Conservation (phyloP, 2,888 invertebrate species). For the Invenusta paracnida region DNA sequence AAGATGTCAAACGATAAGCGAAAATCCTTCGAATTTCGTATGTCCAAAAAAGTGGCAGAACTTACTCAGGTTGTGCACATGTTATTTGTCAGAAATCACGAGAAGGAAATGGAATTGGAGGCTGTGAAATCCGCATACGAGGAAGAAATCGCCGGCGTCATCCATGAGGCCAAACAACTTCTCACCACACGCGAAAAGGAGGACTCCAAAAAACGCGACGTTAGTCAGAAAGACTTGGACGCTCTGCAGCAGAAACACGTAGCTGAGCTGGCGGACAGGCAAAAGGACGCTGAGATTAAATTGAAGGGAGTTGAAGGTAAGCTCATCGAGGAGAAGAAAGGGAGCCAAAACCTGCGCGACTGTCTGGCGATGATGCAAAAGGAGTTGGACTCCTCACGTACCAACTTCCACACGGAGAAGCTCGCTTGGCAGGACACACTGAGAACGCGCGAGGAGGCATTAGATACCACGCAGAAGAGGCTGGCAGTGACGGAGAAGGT, state of each 20-base stretch:
- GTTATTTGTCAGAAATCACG: constrained; percentile 58
- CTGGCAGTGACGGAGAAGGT: constrained; percentile 49
- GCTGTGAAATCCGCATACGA: constrained; percentile 52
- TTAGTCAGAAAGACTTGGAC: constrained; percentile 55
- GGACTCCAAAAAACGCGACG: constrained; percentile 52
- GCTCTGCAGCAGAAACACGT: constrained; percentile 48
- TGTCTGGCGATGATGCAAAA: constrained; percentile 53
- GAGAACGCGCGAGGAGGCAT: constrained; percentile 49
- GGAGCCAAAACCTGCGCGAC: constrained; percentile 52
- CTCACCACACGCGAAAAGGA: constrained; percentile 47
- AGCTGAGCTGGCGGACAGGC: constrained; percentile 47
- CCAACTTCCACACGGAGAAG: not conserved
- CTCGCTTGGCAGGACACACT: constrained; percentile 39
- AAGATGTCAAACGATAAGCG: not conserved
- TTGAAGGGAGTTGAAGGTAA: constrained; percentile 50
- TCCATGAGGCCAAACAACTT: constrained; percentile 51
- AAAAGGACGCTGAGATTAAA: not conserved
- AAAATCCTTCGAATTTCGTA: constrained; percentile 56
- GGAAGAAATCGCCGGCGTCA: constrained; percentile 51
- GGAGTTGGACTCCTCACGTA: constrained; percentile 50
- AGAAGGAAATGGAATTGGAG: constrained; percentile 57
- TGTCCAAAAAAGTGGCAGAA: constrained; percentile 59
- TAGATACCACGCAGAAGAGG: constrained; percentile 49
- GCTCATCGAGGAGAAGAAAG: constrained; percentile 50
- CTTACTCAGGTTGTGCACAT: constrained; percentile 59